Base-by-base conservation (phyloP, 1,140 invertebrate genomes). In the Drosophila funebris region DNA sequence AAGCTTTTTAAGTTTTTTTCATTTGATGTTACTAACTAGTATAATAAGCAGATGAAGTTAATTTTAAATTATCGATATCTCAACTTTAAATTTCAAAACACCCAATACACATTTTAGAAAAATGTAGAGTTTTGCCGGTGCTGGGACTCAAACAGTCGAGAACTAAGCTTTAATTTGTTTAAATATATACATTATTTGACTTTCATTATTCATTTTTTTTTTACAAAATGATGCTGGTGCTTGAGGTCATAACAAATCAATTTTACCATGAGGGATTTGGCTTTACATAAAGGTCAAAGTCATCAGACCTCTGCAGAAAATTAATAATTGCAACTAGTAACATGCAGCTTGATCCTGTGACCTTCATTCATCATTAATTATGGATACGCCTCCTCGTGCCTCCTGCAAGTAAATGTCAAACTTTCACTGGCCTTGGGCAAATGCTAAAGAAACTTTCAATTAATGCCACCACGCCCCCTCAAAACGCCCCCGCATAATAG, bases 351-450 rank as follows among this genome's bases (percentile, higher is more conserved):
- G 66, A 63, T 16, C 43, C 14, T n/a, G n/a, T 31, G 70, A 73
- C 70, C 64, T 68, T 62, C 43, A 69, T 62, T 61, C 50, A 62
- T 73, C 41, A 73, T 62, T 69, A 37, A 73, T 69, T 57, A 69
- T 43, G 36, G 4, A 62, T 44, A 33, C 24, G 9, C 52, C 18
- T 29, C 20, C n/a, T 18, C 18, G 18, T 16, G 11, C 29, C 67
- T 37, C 29, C 39, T n/a, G 16, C 31, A n/a, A n/a, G n/a, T n/a
- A n/a, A n/a, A n/a, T 41, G 56, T 62, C 39, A 44, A 83, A 83
- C 79, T 83, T 83, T 83, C 79, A 64, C 79, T 81, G 67, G 41
- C 46, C 52, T 64, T 31, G 22, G 29, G 18, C 36, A 48, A 62
- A 36, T 20, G 48, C 9, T 29, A 52, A 33, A 36, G 24, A 48